Conservation (phyloP, 2,797 vertebrate species). For the Sebastes jordani region DNA sequence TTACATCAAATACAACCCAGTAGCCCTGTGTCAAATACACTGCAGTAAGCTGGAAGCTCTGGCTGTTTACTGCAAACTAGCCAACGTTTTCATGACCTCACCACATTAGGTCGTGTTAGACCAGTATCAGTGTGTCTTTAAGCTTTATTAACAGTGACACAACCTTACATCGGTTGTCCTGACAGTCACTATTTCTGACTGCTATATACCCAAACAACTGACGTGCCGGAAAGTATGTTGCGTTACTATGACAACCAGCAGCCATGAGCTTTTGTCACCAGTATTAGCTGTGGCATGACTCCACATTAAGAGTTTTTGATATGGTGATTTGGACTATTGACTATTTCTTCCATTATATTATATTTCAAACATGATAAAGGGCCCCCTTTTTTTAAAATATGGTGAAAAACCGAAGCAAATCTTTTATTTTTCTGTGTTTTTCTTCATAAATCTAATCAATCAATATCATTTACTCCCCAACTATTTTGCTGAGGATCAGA, state of each 20-base stretch:
- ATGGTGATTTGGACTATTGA: no score
- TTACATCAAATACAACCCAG: not conserved
- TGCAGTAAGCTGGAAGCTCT: not conserved
- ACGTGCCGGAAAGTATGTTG: not conserved
- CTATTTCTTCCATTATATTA: fast-evolving
- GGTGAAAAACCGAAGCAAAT: not conserved
- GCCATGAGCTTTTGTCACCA: not conserved
- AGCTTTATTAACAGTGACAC: not conserved
- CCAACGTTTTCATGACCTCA: not conserved
- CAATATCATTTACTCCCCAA: not conserved
- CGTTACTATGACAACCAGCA: not conserved
- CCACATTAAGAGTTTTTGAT: no score
- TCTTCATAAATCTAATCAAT: not conserved
- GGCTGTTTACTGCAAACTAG: not conserved
- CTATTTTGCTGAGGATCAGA: no score
- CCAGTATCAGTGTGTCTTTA: not conserved
- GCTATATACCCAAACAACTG: not conserved
- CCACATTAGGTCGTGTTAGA: not conserved
- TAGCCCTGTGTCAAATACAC: not conserved
- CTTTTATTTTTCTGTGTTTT: not conserved
- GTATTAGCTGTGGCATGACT: not conserved
- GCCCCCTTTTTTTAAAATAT: not conserved
- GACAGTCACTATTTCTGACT: not conserved
- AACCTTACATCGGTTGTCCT: not conserved
- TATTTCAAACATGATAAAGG: not conserved